Percentiles rank a stretch among this genome's conserved stretches.
phyloP scores from a whole-genome alignment of 2,888 invertebrate species.

The Nymphalis urticae region DNA sequence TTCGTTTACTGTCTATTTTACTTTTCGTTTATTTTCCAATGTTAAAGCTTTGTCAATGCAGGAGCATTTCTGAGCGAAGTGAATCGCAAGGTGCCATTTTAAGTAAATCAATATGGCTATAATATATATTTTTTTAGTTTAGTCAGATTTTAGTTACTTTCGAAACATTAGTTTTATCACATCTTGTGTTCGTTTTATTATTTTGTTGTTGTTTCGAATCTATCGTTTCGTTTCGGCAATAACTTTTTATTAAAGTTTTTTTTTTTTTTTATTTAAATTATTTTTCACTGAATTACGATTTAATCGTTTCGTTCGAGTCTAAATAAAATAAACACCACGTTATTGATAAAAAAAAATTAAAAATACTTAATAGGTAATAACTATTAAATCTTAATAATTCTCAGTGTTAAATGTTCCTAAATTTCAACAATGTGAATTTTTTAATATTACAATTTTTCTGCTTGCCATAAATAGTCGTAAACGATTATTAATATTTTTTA shows the following conservation, averaged over 20 bases:
- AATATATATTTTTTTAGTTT: conserved; percentile 61
- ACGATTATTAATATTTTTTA: conserved; percentile 49
- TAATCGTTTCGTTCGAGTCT: conserved; percentile 31
- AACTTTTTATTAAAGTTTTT: conserved; percentile 49
- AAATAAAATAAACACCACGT: conserved; percentile 56
- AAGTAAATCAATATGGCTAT: conserved; percentile 72
- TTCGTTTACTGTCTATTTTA: conserved; percentile 41
- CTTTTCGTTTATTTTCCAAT: conserved; percentile 40
- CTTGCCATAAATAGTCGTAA: conserved; percentile 73
- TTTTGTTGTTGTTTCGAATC: conserved; percentile 47
- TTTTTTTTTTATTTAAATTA: conserved; percentile 36
- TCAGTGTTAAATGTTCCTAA: conserved; percentile 81
- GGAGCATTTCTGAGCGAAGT: conserved; percentile 56
- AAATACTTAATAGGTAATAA: conserved; percentile 68
- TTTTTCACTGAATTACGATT: conserved; percentile 14
- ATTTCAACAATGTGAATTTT: conserved; percentile 75
- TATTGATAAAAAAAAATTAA: conserved; percentile 58
- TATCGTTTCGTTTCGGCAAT: conserved; percentile 49
- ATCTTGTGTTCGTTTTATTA: conserved; percentile 68
- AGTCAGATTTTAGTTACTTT: conserved; percentile 63
- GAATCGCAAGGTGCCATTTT: conserved; percentile 78
- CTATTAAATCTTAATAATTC: conserved; percentile 73
- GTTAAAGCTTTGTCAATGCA: conserved; percentile 47
- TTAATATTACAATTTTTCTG: conserved; percentile 64
- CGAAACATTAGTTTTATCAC: conserved; percentile 61